These are phyloP conservation scores for Nymphalis c-album DNA, from an alignment of 2,888 invertebrate species.

Conservation along the genomic window DNA sequence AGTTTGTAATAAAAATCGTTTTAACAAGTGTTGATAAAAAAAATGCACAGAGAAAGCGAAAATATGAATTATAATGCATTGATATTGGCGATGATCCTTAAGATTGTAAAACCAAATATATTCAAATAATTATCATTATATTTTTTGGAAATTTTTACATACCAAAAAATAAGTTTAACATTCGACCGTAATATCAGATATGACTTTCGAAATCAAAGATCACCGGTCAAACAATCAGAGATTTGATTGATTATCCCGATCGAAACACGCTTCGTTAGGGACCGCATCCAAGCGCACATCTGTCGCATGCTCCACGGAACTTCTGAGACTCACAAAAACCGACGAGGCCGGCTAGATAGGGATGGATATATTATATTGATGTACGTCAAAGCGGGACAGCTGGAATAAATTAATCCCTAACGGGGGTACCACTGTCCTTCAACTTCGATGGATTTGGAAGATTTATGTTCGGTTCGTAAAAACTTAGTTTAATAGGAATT, in stretches of 20 bases:
- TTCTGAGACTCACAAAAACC: conserved; percentile 75
- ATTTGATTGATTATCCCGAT: conserved; percentile 79
- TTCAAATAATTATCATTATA: neutral
- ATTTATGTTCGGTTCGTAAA: conserved; percentile 41
- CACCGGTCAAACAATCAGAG: conserved; percentile 72
- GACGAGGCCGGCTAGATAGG: conserved; percentile 61
- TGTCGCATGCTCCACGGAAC: conserved; percentile 76
- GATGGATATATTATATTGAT: conserved; percentile 49
- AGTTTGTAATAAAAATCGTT: neutral
- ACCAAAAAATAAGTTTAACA: conserved; percentile 18
- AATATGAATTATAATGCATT: too few relatives aligned
- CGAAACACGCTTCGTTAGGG: conserved; percentile 76
- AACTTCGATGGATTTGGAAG: conserved; percentile 58
- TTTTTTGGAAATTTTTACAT: neutral
- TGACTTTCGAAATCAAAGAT: conserved; percentile 55
- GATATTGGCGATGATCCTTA: too few relatives aligned
- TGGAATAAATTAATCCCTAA: conserved; percentile 57
- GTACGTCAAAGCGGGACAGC: conserved; percentile 51
- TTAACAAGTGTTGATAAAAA: neutral
- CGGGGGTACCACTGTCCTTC: conserved; percentile 59
- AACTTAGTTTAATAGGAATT: conserved; percentile 37
- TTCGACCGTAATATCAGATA: conserved; percentile 36
- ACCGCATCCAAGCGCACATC: conserved; percentile 78
- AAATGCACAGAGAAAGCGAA: too few relatives aligned
- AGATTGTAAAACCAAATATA: too few relatives aligned